Evolutionary conservation across 1,140 invertebrate species (phyloP), one percentile per base, ranked within the genome.

Genomic region (Microplitis demolitor): DNA sequence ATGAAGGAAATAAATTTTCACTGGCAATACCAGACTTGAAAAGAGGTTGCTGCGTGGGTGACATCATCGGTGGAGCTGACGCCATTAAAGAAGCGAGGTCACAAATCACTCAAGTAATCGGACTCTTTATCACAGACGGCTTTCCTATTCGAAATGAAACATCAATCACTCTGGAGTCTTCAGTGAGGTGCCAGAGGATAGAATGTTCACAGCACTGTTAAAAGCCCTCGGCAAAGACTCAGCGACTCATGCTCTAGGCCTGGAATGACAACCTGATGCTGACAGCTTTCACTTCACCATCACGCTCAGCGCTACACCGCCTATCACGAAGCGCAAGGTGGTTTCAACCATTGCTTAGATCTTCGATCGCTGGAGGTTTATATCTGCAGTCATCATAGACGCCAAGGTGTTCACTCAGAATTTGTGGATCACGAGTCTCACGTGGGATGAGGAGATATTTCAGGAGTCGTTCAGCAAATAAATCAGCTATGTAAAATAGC

Each of bases 351-450:
- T 24, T 24, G 24, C 24, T 24, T 24, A 24, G 24, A 2, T 24
- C 1, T 24, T 24, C 24, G 2, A 24, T 24, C 24, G 24, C 24
- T 24, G 24, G 24, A 24, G 24, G 24, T 24, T 24, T 24, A 24
- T 24, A 24, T 24, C 24, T 24, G 24, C 24, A 24, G 24, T 24
- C 24, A 56, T 74, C 1, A 54, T 77, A 3, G 37, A 11, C 3
- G 72, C 69, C 24, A 24, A 0, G 69, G 77, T 84, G 3, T 62
- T 85, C 1, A 76, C 85, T 39, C 83, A 87, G 73, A 70, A 79
- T 4, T 6, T 85, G 0, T 80, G 83, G 79, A 60, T 64, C 33
- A 2, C 34, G 13, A 56, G 74, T 11, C 13, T 78, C 3, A 75
- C 76, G 2, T 86, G 84, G 84, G 84, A 87, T 62, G 63, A 76